Evolutionary conservation across 2,113 vertebrate genomes (phyloP).

Genomic region (Neodontobutis hainanensis): DNA sequence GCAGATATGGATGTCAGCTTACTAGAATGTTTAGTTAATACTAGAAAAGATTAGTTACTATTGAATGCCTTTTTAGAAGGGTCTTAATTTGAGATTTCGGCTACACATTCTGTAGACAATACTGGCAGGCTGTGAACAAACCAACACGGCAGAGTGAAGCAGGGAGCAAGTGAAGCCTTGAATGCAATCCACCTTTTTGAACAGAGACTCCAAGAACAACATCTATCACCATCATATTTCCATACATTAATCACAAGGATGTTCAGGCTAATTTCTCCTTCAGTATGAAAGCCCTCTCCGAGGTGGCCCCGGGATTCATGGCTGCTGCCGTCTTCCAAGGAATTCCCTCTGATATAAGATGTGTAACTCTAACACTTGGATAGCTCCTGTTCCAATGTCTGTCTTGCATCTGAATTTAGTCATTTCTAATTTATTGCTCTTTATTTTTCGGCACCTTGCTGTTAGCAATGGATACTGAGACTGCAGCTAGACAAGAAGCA

Average conservation of each 20-base stretch:
- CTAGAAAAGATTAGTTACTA: slow-evolving; percentile 33
- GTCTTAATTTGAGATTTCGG: neutral
- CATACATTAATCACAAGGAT: slow-evolving; percentile 59
- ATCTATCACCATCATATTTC: slow-evolving; percentile 49
- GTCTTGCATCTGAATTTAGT: slow-evolving; percentile 47
- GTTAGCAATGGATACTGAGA: slow-evolving; percentile 10
- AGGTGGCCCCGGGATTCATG: slow-evolving; percentile 35
- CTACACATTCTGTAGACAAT: slow-evolving; percentile 1
- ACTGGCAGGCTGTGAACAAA: slow-evolving; percentile 17
- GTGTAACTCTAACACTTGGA: slow-evolving; percentile 45
- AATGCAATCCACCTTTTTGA: slow-evolving; percentile 48
- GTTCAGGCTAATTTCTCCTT: slow-evolving; percentile 57
- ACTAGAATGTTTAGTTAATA: slow-evolving; percentile 26
- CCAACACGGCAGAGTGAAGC: slow-evolving; percentile 26
- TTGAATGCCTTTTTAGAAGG: slow-evolving; percentile 35
- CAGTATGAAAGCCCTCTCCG: slow-evolving; percentile 32
- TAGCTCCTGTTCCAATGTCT: slow-evolving; percentile 33
- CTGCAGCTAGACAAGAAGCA: slow-evolving; percentile 32
- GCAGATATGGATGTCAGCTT: slow-evolving; percentile 24
- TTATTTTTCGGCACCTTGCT: slow-evolving; percentile 24
- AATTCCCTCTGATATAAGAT: slow-evolving; percentile 36
- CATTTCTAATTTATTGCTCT: slow-evolving; percentile 25
- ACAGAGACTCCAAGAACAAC: slow-evolving; percentile 59
- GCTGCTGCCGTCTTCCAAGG: slow-evolving; percentile 25
- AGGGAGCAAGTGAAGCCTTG: slow-evolving; percentile 33